Evolutionary conservation across 2,113 vertebrate genomes (phyloP), one percentile per base, ranked within the genome.

Genomic region (Athene cunicularia): DNA sequence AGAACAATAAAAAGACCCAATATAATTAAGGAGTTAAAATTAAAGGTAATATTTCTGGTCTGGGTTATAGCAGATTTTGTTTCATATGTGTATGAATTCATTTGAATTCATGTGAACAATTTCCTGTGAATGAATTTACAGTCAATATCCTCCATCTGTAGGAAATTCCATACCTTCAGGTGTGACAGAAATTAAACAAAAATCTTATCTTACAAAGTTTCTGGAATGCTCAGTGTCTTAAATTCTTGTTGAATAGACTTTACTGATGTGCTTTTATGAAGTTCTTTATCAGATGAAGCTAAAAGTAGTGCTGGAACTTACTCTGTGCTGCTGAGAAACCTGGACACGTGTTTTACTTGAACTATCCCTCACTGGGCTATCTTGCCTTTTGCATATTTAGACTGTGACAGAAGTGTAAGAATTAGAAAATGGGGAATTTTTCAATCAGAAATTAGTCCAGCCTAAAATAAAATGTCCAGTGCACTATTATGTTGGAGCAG

Each of bases 1-100:
- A 68, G 41, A 59, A 15, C 21, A 16, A 17, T 27, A 28, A 53
- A 43, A 49, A 8, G 4, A 0, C 0, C 7, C 10, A 10, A 26
- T 37, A 45, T 0, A 3, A 58, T 39, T 28, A n/a, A 64, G 28
- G 1, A 58, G 8, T 28, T 58, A 32, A 79, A 84, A 58, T 35
- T 52, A 43, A 77, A 79, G 33, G 2, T 32, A 47, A 32, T 28
- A 3, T 45, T 41, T 91, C 13, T 24, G 49, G 13, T 2, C 8
- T 75, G n/a, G 6, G 3, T 49, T 87, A 30, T 17, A 67, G 6
- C 6, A 80, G 9, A 77, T 73, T 89, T 80, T 73, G 4, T n/a
- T 86, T 82, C 30, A 47, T 47, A 60, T 24, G 8, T n/a, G 21
- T 66, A 7, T 39, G 33, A 93, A 70, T 68, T 37, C 15, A 32